Conservation (phyloP, 92 coral and sea anemone genomes). For the Meandrina meandrites region DNA sequence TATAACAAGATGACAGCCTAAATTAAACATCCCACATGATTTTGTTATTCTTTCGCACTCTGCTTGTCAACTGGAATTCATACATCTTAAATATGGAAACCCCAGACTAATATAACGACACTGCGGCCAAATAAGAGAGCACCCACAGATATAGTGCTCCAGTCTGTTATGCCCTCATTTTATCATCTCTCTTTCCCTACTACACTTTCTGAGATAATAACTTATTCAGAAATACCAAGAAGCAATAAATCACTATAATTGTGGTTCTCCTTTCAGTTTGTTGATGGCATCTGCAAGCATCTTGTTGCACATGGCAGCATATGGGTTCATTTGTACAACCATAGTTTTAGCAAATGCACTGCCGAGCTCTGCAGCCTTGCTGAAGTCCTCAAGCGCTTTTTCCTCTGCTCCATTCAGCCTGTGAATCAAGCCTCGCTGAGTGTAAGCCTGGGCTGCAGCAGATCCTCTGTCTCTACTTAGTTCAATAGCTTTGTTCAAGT, state of each 20-base stretch:
- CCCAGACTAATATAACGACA: no score
- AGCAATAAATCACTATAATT: background rate
- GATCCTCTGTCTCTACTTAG: constrained; percentile 69
- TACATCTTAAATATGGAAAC: no score
- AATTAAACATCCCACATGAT: no score
- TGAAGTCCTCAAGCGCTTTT: constrained; percentile 76
- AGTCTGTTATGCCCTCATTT: no score
- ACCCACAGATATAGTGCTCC: no score
- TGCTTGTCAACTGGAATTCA: no score
- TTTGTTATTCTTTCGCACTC: no score
- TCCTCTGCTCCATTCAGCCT: constrained; percentile 80
- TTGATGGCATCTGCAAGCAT: constrained; percentile 96
- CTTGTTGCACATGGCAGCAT: constrained; percentile 98
- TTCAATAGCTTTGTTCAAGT: constrained; percentile 84
- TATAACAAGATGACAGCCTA: no score
- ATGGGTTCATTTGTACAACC: constrained; percentile 92
- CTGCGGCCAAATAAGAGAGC: no score
- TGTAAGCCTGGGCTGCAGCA: constrained; percentile 90
- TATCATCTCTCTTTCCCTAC: background rate
- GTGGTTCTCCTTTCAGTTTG: constrained; percentile 42
- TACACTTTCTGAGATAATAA: background rate
- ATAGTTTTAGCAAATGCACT: constrained; percentile 90
- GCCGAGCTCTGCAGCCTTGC: constrained; percentile 84
- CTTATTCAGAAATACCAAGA: background rate
- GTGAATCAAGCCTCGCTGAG: constrained; percentile 90